Conservation (phyloP, 2,113 vertebrate species). For the Xiphophorus maculatus region DNA sequence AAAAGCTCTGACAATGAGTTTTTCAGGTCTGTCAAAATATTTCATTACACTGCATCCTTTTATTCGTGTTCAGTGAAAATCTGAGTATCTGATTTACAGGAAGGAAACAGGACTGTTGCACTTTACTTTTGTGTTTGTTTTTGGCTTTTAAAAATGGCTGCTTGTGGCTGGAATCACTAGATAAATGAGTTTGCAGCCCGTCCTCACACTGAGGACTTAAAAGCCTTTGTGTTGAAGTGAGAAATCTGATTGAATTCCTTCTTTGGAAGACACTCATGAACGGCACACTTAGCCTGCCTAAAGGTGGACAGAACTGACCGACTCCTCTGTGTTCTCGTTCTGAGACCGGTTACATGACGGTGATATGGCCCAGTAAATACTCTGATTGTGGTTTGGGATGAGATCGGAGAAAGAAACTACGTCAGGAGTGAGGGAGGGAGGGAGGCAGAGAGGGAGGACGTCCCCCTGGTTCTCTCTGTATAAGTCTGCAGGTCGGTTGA, state of each 20-base stretch:
- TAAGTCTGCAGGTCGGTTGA: conserved; percentile 41
- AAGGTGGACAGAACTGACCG: not conserved
- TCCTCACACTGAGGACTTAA: not conserved
- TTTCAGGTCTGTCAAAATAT: too few relatives aligned
- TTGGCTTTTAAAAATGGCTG: too few relatives aligned
- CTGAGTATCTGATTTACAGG: too few relatives aligned
- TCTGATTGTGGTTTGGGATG: conserved; percentile 20
- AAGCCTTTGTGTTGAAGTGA: too few relatives aligned
- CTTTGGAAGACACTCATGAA: not conserved
- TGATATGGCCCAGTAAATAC: conserved; percentile 11
- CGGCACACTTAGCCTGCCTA: not conserved
- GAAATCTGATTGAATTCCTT: not conserved
- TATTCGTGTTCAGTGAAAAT: too few relatives aligned
- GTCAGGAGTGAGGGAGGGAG: not conserved
- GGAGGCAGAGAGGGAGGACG: conserved; percentile 18
- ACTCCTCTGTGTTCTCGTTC: not conserved
- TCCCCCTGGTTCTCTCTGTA: conserved; percentile 40
- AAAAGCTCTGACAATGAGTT: not conserved
- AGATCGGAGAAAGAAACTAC: conserved; percentile 12
- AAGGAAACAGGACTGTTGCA: not conserved
- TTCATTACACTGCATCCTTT: too few relatives aligned
- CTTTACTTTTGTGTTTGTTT: not conserved
- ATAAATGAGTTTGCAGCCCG: too few relatives aligned
- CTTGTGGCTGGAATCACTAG: not conserved
- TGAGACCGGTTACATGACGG: conserved; percentile 3